Conservation (phyloP, 2,113 vertebrate species). For the Tor tambroides region DNA sequence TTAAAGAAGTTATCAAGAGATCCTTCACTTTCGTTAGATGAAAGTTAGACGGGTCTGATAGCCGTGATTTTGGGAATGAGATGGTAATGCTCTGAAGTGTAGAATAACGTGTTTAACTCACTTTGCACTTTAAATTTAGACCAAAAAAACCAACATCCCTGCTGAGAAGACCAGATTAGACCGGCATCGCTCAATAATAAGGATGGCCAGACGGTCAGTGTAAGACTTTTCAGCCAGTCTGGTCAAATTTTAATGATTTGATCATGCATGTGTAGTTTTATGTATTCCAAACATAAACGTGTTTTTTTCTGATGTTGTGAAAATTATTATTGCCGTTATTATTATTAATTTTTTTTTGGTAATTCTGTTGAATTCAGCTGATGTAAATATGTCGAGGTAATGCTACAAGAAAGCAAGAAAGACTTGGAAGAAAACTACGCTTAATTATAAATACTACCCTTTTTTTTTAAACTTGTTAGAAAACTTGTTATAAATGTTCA, state of each 20-base stretch:
- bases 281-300: neutral
- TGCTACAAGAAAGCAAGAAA: neutral
- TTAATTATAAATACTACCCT: neutral
- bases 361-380: neutral
- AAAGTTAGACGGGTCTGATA: neutral
- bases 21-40: constrained; percentile 14
- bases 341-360: neutral
- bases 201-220: neutral
- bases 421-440: neutral
- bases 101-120: neutral
- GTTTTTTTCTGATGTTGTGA: neutral
- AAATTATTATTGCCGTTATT: neutral
- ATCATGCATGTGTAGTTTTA: neutral
- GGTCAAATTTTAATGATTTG: neutral
- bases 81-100: neutral
- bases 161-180: neutral
- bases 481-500: too few relatives aligned
- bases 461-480: neutral
- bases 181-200: neutral
- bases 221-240: neutral
- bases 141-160: neutral
- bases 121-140: constrained; percentile 3
- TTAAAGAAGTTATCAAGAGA: constrained; percentile 40
- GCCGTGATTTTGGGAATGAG: constrained; percentile 1
- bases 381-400: neutral